Evolutionary conservation across 1,140 invertebrate species (phyloP).

Genomic region (Ips typographus): DNA sequence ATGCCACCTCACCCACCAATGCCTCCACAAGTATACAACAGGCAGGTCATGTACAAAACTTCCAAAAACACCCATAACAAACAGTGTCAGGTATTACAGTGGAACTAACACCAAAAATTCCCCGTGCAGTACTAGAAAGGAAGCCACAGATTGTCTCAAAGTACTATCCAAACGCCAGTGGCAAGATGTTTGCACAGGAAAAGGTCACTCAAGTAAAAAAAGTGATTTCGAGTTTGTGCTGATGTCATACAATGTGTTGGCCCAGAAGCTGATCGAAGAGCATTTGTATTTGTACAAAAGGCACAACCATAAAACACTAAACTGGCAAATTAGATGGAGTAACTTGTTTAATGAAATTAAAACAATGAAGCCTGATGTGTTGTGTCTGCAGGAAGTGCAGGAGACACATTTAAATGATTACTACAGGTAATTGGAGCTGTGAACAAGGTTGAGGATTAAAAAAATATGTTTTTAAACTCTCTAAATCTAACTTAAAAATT

Average conservation of each 20-base stretch:
- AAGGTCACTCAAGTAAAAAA: constrained; percentile 19
- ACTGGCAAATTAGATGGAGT: constrained; percentile 70
- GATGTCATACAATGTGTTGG: constrained; percentile 87
- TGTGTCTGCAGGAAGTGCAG: constrained; percentile 88
- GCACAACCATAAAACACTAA: constrained; percentile 61
- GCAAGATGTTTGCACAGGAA: constrained; percentile 52
- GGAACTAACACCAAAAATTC: no score
- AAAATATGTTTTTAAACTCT: no score
- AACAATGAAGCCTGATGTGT: constrained; percentile 69
- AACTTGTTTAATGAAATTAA: constrained; percentile 73
- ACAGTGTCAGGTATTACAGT: no score
- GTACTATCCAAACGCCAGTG: constrained; percentile 10
- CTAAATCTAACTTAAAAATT: no score
- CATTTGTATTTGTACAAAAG: constrained; percentile 74
- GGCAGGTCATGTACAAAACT: background rate
- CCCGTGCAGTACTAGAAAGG: no score
- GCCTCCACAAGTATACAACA: background rate
- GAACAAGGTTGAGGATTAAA: no score
- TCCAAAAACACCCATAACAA: background rate
- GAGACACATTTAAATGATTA: constrained; percentile 68
- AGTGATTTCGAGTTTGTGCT: constrained; percentile 46
- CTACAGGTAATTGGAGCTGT: constrained; percentile 48
- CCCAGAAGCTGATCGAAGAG: constrained; percentile 75
- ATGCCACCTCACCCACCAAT: background rate
- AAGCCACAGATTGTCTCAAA: background rate